Evolutionary conservation across 2,888 invertebrate genomes (phyloP).

Genomic region (Glaucopsyche alexis): DNA sequence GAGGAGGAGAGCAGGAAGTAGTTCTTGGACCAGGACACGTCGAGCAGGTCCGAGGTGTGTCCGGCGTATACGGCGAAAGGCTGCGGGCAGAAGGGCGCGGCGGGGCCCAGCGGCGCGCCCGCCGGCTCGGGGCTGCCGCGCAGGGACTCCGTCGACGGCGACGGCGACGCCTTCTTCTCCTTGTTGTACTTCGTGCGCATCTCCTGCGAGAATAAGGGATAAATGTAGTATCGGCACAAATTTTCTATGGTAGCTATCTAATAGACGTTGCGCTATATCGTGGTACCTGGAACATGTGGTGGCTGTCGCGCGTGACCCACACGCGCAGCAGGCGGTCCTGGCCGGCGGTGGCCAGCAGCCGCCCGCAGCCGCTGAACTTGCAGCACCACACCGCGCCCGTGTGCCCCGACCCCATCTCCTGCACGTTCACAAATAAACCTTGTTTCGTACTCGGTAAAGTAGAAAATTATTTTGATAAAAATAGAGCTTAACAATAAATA

Average conservation of each 20-base stretch:
- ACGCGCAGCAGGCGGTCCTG: constrained; percentile 96
- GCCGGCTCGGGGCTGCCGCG: constrained; percentile 74
- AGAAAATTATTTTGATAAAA: no score
- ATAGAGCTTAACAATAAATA: no score
- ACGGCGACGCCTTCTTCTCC: constrained; percentile 92
- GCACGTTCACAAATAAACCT: constrained; percentile 29
- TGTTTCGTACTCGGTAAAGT: background rate
- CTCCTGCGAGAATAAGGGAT: constrained; percentile 84
- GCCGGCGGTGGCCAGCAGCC: constrained; percentile 97
- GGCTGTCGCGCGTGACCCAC: constrained; percentile 96
- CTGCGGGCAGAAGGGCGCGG: constrained; percentile 90
- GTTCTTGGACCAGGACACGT: constrained; percentile 99
- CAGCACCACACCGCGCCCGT: constrained; percentile 98
- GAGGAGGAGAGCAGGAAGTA: constrained; percentile 98
- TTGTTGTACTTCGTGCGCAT: constrained; percentile 97
- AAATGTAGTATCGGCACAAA: no score
- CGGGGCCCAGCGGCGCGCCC: constrained; percentile 75
- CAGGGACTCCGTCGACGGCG: constrained; percentile 94
- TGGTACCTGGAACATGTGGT: constrained; percentile 83
- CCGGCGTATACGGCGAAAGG: constrained; percentile 97
- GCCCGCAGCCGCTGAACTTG: constrained; percentile 98
- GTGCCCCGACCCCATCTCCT: constrained; percentile 90
- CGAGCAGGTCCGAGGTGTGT: constrained; percentile 97
- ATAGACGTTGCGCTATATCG: no score
- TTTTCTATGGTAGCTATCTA: no score